phyloP scores from a whole-genome alignment of 2,797 vertebrate species.

The Anas flavirostris region DNA sequence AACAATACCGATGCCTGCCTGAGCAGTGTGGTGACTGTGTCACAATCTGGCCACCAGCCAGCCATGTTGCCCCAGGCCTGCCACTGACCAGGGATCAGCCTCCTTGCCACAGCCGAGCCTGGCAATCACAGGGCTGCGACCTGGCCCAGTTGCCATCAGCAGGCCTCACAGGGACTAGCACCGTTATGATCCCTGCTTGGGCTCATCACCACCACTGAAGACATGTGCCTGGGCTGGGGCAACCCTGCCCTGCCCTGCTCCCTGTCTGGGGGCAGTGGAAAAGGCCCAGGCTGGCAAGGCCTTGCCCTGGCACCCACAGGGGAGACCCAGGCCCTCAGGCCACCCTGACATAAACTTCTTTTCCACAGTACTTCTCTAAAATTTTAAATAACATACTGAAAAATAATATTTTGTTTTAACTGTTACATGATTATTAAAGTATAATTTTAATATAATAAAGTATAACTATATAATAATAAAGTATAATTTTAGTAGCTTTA shows the following conservation, averaged over 20 bases:
- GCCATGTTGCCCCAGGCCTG: neutral
- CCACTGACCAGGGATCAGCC: rapidly evolving
- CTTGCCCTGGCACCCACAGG: no score
- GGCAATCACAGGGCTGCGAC: rapidly evolving
- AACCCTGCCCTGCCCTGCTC: rapidly evolving
- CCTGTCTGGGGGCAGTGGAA: neutral
- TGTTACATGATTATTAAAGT: neutral
- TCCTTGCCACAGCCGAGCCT: neutral
- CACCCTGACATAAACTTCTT: neutral
- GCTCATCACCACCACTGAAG: neutral
- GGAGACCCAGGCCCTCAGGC: rapidly evolving
- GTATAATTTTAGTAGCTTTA: neutral
- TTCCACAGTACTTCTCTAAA: neutral
- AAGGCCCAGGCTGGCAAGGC: no score
- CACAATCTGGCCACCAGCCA: neutral
- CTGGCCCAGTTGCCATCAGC: rapidly evolving
- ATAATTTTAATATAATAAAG: no score
- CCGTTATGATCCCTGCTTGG: rapidly evolving
- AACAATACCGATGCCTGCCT: neutral
- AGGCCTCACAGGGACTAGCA: no score
- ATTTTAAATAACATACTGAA: neutral
- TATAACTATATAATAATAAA: no score
- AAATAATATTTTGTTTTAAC: neutral
- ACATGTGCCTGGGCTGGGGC: no score
- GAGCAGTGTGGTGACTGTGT: neutral